Conservation (phyloP, 92 coral and sea anemone species). For the Paramuricea clavata region DNA sequence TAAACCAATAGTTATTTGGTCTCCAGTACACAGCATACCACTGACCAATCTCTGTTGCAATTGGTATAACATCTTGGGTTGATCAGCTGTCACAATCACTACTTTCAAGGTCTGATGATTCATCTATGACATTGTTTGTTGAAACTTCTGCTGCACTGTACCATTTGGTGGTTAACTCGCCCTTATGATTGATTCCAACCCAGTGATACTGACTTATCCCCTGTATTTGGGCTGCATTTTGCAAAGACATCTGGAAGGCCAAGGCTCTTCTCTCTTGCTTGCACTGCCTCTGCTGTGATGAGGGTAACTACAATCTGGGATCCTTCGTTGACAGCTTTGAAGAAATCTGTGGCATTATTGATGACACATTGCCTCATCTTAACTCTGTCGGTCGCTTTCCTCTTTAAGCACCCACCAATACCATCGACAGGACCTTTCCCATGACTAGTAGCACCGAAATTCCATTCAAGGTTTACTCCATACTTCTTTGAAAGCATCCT, state of each 20-base stretch:
- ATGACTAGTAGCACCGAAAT: slow-evolving; percentile 19
- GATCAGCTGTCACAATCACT: too few relatives aligned
- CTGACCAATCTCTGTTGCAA: slow-evolving; percentile 46
- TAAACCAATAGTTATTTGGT: slow-evolving; percentile 60
- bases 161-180: slow-evolving; percentile 53
- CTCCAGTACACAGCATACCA: slow-evolving; percentile 64
- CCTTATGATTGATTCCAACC: slow-evolving; percentile 43
- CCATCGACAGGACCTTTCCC: slow-evolving; percentile 23
- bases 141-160: slow-evolving; percentile 51
- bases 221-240: slow-evolving; percentile 51
- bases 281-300: slow-evolving; percentile 38
- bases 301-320: slow-evolving; percentile 51
- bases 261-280: slow-evolving; percentile 47
- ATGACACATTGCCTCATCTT: slow-evolving; percentile 48
- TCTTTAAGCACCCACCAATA: slow-evolving; percentile 22
- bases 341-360: slow-evolving; percentile 49
- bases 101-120: too few relatives aligned
- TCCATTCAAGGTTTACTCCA: neutral
- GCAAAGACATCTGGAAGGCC: slow-evolving; percentile 38
- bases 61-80: neutral
- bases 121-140: slow-evolving; percentile 29
- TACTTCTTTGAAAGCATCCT: neutral
- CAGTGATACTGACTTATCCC: slow-evolving; percentile 49
- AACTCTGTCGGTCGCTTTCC: slow-evolving; percentile 51
- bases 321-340: slow-evolving; percentile 47